Evolutionary conservation across 2,888 invertebrate species (phyloP).

Genomic region (Ichneumon xanthorius): DNA sequence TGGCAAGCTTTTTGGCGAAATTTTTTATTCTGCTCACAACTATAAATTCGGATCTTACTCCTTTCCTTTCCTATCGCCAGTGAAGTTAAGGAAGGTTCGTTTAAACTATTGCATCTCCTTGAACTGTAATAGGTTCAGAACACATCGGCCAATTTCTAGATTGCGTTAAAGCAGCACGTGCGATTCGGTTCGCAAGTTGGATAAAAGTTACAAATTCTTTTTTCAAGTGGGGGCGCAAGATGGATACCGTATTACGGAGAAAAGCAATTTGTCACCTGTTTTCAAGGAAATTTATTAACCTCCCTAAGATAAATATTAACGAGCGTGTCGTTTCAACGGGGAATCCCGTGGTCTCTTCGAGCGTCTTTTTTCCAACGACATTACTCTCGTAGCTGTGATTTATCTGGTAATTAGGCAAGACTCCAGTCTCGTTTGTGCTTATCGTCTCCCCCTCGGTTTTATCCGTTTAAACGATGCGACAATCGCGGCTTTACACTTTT

Average conservation of each 20-base stretch:
- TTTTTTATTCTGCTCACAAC: too few relatives aligned
- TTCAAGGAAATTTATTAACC: slow-evolving; percentile 59
- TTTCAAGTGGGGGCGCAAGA: background rate
- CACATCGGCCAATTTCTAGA: too few relatives aligned
- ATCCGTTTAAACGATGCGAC: background rate
- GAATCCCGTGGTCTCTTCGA: slow-evolving; percentile 18
- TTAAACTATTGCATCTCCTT: too few relatives aligned
- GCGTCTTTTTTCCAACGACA: slow-evolving; percentile 29
- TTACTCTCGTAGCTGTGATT: slow-evolving; percentile 39
- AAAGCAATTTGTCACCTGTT: slow-evolving; percentile 52
- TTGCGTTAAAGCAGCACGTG: background rate
- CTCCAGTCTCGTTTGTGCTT: slow-evolving; percentile 35
- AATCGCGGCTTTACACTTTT: background rate
- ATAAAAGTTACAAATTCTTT: background rate
- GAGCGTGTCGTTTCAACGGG: slow-evolving; percentile 39
- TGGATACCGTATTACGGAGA: background rate
- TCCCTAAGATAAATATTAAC: slow-evolving; percentile 55
- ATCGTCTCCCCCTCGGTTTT: background rate
- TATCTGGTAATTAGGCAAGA: slow-evolving; percentile 42
- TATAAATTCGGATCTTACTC: too few relatives aligned
- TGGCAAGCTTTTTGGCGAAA: too few relatives aligned
- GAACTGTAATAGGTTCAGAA: too few relatives aligned
- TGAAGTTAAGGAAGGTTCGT: too few relatives aligned
- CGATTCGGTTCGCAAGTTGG: background rate
- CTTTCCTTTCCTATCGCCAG: too few relatives aligned